A percentile compares a stretch with the other conserved stretches of the same genome.
Evolutionary conservation across 1,140 invertebrate genomes (phyloP).

Genomic region (Contarinia nasturtii): DNA sequence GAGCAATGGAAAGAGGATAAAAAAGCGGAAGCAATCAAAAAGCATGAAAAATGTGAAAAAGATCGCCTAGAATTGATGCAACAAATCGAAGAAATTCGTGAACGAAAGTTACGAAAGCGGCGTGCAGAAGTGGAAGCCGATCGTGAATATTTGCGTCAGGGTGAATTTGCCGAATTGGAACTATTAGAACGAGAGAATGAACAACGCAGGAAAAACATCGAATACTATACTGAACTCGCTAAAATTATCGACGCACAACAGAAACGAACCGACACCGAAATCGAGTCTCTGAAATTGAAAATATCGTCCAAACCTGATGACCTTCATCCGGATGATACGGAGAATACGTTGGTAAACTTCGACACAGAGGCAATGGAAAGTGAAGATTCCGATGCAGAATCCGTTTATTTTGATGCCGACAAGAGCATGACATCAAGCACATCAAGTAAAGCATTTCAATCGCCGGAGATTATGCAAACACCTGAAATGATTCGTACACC

Average conservation of each 20-base stretch:
- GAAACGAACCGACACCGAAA: not conserved
- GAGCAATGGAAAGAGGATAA: constrained; percentile 8
- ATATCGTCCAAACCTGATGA: not conserved
- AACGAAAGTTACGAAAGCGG: constrained; percentile 10
- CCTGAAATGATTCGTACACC: too few species aligned
- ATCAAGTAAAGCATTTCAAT: too few species aligned
- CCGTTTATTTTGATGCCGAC: too few species aligned
- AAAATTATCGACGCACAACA: constrained; percentile 3
- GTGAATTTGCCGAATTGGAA: constrained; percentile 9
- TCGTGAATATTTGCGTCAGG: constrained; percentile 6
- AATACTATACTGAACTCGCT: constrained; percentile 8
- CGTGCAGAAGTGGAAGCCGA: constrained; percentile 10
- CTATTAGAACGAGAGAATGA: constrained; percentile 7
- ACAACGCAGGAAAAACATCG: constrained; percentile 7
- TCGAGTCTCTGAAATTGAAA: not conserved
- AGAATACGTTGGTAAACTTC: not conserved
- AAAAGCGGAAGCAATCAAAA: not conserved
- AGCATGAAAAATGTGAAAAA: constrained; percentile 6
- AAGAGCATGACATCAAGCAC: too few species aligned
- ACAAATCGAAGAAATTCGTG: constrained; percentile 9
- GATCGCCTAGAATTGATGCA: constrained; percentile 9
- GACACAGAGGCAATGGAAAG: not conserved
- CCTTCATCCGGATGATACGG: not conserved
- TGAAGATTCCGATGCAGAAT: not conserved
- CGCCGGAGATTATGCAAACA: too few species aligned